Evolutionary conservation across 2,797 vertebrate species (phyloP).

Genomic region (Hydrophis major): DNA sequence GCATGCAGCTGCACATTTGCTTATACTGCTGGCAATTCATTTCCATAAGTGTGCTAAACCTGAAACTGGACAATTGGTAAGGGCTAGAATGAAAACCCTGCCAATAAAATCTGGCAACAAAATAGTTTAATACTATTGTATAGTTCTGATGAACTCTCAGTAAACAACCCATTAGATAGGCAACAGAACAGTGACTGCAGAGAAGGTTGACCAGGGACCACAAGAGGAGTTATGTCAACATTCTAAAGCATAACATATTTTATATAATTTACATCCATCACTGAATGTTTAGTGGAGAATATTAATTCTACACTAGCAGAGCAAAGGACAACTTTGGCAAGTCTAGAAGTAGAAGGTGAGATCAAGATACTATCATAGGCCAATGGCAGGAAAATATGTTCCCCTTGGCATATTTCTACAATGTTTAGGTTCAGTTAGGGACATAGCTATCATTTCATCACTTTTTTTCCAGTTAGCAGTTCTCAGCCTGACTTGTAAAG

Average conservation of each 20-base stretch:
- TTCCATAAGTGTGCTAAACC: background rate
- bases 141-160: background rate
- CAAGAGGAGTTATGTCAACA: background rate
- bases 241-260: background rate
- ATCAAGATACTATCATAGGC: background rate
- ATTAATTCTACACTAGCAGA: background rate
- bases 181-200: background rate
- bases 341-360: background rate
- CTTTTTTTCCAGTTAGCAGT: background rate
- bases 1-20: background rate
- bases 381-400: background rate
- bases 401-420: background rate
- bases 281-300: background rate
- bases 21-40: background rate
- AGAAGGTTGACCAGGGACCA: background rate
- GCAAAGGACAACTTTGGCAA: background rate
- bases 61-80: background rate
- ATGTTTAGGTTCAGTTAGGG: background rate
- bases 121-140: background rate
- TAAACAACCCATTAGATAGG: background rate
- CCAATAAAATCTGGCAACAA: background rate
- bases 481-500: background rate
- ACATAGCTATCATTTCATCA: background rate
- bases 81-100: background rate
- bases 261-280: background rate